Base-by-base conservation (phyloP, 2,797 vertebrate genomes). In the Amblyraja radiata region DNA sequence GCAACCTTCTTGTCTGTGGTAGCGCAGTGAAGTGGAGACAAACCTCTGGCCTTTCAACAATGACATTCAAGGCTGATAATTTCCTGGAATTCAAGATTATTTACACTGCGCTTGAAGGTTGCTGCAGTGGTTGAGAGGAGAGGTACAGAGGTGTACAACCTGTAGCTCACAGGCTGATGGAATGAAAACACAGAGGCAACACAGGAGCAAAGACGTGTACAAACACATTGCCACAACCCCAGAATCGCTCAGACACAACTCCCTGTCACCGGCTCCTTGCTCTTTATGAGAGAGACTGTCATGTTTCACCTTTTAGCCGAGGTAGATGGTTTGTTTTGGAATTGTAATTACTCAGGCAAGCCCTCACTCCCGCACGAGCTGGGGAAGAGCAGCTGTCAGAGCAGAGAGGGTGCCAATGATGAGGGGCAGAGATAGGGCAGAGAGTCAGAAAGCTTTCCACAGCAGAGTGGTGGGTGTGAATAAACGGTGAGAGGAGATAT, bases 141-240 rank as follows among this genome's bases (percentile, higher is more conserved):
- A 71, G 65, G 88, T 23, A 65, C 65, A 90, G 32, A 39, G 39
- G 18, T 73, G 65, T 16, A 21, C 16, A 23, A 8, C 11, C 7
- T 21, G 32, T 73, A 74, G 46, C 11, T 91, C 68, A 91, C 18
- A 73, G 23, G 13, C 18, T 71, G 32, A 39, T 91, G 68, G 90
- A 91, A 91, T 91, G 90, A 91, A 91, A 91, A 91, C 65, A 91
- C 25, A 46, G 32, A 46, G 88, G 9, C 8, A 39, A 21, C 21
- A 14, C 9, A 74, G 68, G 32, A 14, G 23, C 88, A 39, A 46
- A 23, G 36, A 74, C 90, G 28, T 74, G 90, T 74, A 23, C 36
- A 71, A 91, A 74, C 90, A 91, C 13, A 46, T 54, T 46, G 8
- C 65, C 25, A n/a, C 3, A 13, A 5, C 58, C 13, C 14, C 6